phyloP scores from a whole-genome alignment of 2,888 invertebrate species.

The Hybos culiciformis region DNA sequence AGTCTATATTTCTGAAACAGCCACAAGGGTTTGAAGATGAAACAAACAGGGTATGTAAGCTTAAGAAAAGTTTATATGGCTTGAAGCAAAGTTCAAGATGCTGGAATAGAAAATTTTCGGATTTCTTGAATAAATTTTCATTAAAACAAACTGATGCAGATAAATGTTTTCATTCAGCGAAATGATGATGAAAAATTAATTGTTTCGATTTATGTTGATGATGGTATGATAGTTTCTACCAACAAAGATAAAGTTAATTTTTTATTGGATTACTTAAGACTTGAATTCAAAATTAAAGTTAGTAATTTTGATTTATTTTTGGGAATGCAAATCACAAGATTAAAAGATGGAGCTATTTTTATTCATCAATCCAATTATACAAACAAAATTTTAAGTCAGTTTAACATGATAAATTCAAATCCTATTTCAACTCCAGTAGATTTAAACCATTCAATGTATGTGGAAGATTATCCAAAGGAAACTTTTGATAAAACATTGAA shows the following conservation, averaged over 20 bases:
- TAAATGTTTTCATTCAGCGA: too few species aligned
- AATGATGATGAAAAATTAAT: too few species aligned
- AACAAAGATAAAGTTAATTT: constrained; percentile 1
- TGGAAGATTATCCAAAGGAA: too few species aligned
- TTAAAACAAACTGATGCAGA: background rate
- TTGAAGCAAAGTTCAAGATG: constrained; percentile 8
- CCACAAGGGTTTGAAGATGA: constrained; percentile 5
- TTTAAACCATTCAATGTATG: too few species aligned
- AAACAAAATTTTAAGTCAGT: background rate
- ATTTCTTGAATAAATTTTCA: background rate
- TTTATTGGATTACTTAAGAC: constrained; percentile 1
- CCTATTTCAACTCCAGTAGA: too few species aligned
- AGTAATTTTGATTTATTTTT: constrained; percentile 3
- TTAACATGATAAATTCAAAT: constrained; percentile 1
- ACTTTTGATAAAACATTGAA: too few species aligned
- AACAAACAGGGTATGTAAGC: constrained; percentile 1
- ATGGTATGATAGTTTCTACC: constrained; percentile 5
- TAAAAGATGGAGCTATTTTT: background rate
- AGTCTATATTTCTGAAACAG: constrained; percentile 9
- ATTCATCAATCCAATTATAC: constrained; percentile 3
- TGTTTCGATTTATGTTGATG: constrained; percentile 4
- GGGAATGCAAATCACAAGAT: constrained; percentile 1
- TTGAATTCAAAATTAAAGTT: constrained; percentile 4
- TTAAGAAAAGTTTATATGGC: constrained; percentile 10
- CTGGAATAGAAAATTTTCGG: background rate